These are phyloP conservation scores for Lanistes nyassanus DNA, from an alignment of 1,140 invertebrate genomes.

Conservation along the genomic window DNA sequence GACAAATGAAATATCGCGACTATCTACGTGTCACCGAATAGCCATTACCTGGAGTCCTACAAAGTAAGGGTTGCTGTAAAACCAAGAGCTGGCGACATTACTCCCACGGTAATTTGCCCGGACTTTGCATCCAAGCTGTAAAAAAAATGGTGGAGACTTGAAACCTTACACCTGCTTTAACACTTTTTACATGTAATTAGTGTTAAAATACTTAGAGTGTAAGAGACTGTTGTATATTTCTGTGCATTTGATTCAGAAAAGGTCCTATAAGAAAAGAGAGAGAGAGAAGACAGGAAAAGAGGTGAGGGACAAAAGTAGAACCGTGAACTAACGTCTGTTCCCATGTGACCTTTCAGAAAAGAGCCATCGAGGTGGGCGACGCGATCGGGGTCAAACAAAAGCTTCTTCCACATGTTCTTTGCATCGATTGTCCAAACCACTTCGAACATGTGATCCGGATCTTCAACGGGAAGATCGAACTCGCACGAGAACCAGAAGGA, in stretches of 20 bases:
- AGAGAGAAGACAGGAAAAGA: too few relatives aligned
- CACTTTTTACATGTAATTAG: too few relatives aligned
- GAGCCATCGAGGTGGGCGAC: neutral
- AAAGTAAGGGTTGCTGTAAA: slow-evolving; percentile 15
- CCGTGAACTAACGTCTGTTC: slow-evolving; percentile 1
- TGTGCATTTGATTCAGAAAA: too few relatives aligned
- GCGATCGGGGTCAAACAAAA: neutral
- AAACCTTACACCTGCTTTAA: too few relatives aligned
- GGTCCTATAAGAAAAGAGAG: too few relatives aligned
- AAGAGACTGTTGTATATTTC: too few relatives aligned
- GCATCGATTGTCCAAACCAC: slow-evolving; percentile 22
- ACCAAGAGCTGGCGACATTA: neutral
- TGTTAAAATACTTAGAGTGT: too few relatives aligned
- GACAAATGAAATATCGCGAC: too few relatives aligned
- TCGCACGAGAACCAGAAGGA: slow-evolving; percentile 19
- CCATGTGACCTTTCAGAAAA: neutral
- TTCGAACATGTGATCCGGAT: slow-evolving; percentile 17
- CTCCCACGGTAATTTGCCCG: neutral
- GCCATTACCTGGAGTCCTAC: slow-evolving; percentile 15
- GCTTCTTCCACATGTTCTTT: neutral
- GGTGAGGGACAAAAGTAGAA: too few relatives aligned
- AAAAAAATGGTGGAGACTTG: too few relatives aligned
- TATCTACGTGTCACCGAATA: too few relatives aligned
- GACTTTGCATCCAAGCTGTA: slow-evolving; percentile 10
- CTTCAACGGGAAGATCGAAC: neutral